phyloP scores from a whole-genome alignment of 2,888 invertebrate genomes.

The Andrena trimmerana region DNA sequence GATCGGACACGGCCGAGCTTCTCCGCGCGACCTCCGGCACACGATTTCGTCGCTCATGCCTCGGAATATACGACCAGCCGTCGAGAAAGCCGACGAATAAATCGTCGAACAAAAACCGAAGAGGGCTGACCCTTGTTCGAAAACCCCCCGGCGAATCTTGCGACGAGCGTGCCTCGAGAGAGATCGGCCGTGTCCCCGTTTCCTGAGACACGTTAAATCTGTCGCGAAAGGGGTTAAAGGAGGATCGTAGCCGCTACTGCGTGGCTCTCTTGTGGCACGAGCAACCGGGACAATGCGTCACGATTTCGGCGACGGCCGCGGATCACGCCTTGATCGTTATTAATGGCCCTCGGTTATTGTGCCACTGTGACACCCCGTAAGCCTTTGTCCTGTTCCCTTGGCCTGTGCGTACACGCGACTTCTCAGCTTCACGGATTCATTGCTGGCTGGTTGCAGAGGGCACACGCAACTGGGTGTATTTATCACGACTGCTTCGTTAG shows the following conservation, averaged over 20 bases:
- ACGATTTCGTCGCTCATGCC: not conserved
- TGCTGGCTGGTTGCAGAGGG: conserved; percentile 29
- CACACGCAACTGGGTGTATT: conserved; percentile 9
- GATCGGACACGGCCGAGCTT: conserved; percentile 12
- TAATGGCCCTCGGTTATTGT: conserved; percentile 65
- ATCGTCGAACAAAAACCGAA: conserved; percentile 43
- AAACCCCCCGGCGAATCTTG: conserved; percentile 15
- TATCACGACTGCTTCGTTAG: conserved; percentile 45
- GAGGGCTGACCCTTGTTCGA: conserved; percentile 5
- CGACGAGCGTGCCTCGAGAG: conserved; percentile 7
- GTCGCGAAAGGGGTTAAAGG: conserved; percentile 51
- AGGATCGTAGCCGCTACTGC: conserved; percentile 45
- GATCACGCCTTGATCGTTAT: conserved; percentile 72
- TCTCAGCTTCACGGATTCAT: conserved; percentile 49
- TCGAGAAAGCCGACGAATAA: conserved; percentile 39
- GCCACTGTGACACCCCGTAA: conserved; percentile 25
- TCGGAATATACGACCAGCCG: conserved; percentile 28
- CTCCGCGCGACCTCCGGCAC: conserved; percentile 7
- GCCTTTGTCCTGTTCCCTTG: conserved; percentile 43
- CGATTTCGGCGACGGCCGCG: conserved; percentile 66
- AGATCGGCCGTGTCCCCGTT: conserved; percentile 40
- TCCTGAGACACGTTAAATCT: conserved; percentile 44
- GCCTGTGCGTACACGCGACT: conserved; percentile 36
- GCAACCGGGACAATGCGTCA: conserved; percentile 58
- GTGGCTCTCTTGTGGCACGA: conserved; percentile 38